Percentiles rank a stretch among this genome's conserved stretches.
phyloP scores from a whole-genome alignment of 2,113 vertebrate species.

The Cygnus buccinator region DNA sequence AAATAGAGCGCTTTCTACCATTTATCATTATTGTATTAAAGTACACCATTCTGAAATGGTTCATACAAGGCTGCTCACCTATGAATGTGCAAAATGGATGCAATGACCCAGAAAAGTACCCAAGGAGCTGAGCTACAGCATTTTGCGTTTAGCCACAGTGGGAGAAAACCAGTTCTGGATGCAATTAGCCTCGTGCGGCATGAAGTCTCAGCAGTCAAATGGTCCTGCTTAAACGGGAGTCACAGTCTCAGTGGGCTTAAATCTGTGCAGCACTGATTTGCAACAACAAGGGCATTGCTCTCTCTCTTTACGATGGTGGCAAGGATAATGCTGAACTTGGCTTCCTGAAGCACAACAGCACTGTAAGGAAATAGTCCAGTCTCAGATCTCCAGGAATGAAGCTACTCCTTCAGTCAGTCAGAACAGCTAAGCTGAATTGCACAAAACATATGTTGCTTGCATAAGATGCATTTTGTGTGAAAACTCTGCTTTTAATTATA shows the following conservation, averaged over 20 bases:
- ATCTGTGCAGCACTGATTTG: background rate
- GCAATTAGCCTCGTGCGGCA: background rate
- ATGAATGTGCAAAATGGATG: background rate
- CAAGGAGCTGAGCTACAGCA: background rate
- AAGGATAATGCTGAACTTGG: background rate
- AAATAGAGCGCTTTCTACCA: background rate
- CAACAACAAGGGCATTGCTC: fast-evolving
- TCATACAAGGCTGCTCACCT: background rate
- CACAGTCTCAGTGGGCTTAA: background rate
- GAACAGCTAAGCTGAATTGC: constrained; percentile 40
- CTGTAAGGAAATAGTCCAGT: background rate
- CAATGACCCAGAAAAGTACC: background rate
- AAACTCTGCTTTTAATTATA: constrained; percentile 56
- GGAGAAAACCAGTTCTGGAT: background rate
- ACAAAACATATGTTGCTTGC: constrained; percentile 48
- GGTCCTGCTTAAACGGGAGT: background rate
- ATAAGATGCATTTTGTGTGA: constrained; percentile 51
- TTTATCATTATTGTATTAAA: background rate
- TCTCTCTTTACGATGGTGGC: background rate
- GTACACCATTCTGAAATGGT: background rate
- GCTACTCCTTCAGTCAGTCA: background rate
- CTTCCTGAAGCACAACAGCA: background rate
- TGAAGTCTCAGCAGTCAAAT: background rate
- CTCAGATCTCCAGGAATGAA: background rate
- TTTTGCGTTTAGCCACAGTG: background rate